A percentile compares a stretch with the other conserved stretches of the same genome.
phyloP scores from a whole-genome alignment of 2,113 vertebrate species.

The Rhynchomys soricoides region DNA sequence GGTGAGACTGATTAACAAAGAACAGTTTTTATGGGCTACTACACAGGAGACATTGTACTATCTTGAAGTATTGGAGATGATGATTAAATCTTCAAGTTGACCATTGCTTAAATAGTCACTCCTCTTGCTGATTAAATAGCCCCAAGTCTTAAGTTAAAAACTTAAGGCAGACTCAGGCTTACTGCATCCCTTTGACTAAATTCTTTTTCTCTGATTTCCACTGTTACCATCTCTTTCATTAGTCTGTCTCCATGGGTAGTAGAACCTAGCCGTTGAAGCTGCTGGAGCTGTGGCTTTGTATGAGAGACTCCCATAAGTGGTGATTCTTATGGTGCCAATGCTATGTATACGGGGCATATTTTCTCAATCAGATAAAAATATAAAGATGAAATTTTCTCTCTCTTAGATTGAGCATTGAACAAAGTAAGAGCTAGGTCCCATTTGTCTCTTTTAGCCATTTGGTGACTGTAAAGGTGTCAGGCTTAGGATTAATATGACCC shows the following conservation, averaged over 20 bases:
- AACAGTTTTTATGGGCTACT: not conserved
- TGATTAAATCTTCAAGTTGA: not conserved
- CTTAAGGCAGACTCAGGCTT: not conserved
- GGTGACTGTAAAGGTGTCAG: not conserved
- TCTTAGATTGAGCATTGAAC: not conserved
- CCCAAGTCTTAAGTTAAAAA: not conserved
- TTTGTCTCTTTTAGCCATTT: not conserved
- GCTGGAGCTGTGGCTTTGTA: not conserved
- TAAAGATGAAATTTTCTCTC: not conserved
- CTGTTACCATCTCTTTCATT: not conserved
- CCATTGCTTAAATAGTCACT: not conserved
- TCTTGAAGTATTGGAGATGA: not conserved
- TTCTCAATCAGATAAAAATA: not conserved
- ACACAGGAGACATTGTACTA: not conserved
- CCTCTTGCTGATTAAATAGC: not conserved
- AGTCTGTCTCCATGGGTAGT: not conserved
- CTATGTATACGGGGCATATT: not conserved
- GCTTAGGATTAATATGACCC: not conserved
- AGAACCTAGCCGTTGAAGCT: not conserved
- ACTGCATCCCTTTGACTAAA: too few relatives aligned
- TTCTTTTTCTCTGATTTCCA: not conserved
- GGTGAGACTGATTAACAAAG: not conserved
- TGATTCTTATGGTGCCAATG: not conserved
- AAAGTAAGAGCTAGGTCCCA: not conserved
- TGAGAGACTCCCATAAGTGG: not conserved